Conservation (phyloP, 1,140 invertebrate species). For the Saccostrea cuccullata region DNA sequence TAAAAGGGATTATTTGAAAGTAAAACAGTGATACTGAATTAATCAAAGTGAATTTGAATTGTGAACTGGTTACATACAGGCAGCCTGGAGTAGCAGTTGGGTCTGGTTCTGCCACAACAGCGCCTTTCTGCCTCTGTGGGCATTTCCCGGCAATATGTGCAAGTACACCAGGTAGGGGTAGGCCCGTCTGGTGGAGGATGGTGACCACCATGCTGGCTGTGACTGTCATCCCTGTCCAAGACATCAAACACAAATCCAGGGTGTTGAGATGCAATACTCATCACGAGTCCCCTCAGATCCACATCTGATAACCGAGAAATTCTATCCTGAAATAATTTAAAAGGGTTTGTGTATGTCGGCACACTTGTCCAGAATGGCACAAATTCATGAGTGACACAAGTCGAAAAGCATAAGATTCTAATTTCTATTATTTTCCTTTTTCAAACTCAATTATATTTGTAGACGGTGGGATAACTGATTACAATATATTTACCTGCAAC, state of each 20-base stretch:
- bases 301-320: neutral
- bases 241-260: too few relatives aligned
- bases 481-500: neutral
- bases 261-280: too few relatives aligned
- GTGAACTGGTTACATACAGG: constrained; percentile 5
- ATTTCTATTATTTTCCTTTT: neutral
- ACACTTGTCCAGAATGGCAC: too few relatives aligned
- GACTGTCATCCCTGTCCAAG: too few relatives aligned
- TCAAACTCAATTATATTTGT: too few relatives aligned
- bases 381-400: neutral
- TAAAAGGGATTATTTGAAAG: too few relatives aligned
- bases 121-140: constrained; percentile 10
- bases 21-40: neutral
- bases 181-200: too few relatives aligned
- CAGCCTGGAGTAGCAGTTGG: constrained; percentile 19
- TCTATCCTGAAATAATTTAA: neutral
- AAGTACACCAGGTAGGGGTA: neutral
- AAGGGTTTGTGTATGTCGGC: neutral
- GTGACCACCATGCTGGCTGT: neutral
- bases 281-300: neutral
- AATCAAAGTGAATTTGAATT: neutral
- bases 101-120: neutral
- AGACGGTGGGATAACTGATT: neutral
- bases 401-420: neutral
- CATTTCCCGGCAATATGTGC: constrained; percentile 25